Percentiles rank a stretch among this genome's conserved stretches.
phyloP scores from a whole-genome alignment of 2,888 invertebrate species.

The Standfussiana lucernea region DNA sequence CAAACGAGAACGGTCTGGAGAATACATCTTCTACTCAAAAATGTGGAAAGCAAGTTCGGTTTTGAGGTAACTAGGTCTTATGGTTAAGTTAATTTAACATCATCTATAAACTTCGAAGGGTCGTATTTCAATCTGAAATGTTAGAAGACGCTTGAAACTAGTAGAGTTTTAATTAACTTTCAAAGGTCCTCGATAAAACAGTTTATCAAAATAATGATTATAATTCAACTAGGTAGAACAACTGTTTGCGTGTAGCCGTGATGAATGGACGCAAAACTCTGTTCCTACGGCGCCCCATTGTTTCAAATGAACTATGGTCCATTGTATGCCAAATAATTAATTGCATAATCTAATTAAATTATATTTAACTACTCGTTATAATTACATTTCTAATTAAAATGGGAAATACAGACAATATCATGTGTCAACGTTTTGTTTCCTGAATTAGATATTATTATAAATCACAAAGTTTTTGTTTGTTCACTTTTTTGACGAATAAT shows the following conservation, averaged over 20 bases:
- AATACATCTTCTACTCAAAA: neutral
- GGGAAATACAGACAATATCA: slow-evolving; percentile 38
- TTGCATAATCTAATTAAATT: slow-evolving; percentile 66
- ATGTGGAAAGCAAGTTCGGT: slow-evolving; percentile 13
- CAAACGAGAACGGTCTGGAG: neutral
- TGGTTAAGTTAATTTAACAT: neutral
- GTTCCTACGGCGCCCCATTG: slow-evolving; percentile 68
- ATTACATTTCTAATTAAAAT: slow-evolving; percentile 55
- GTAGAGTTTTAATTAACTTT: slow-evolving; percentile 40
- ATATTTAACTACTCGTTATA: slow-evolving; percentile 41
- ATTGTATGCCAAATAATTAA: slow-evolving; percentile 70
- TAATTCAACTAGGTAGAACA: slow-evolving; percentile 47
- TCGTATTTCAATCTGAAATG: neutral
- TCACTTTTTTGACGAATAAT: neutral
- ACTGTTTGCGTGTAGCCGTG: slow-evolving; percentile 48
- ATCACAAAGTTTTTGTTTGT: slow-evolving; percentile 20
- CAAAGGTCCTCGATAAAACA: slow-evolving; percentile 31
- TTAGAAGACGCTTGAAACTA: slow-evolving; percentile 7
- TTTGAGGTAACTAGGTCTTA: neutral
- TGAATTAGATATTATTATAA: slow-evolving; percentile 13
- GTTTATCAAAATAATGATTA: slow-evolving; percentile 57
- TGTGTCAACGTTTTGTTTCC: slow-evolving; percentile 50
- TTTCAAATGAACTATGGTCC: slow-evolving; percentile 68
- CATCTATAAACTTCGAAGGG: neutral
- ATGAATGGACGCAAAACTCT: slow-evolving; percentile 55